These are phyloP conservation scores for Ypsolopha sequella DNA, from an alignment of 2,888 invertebrate genomes.

Conservation along the genomic window DNA sequence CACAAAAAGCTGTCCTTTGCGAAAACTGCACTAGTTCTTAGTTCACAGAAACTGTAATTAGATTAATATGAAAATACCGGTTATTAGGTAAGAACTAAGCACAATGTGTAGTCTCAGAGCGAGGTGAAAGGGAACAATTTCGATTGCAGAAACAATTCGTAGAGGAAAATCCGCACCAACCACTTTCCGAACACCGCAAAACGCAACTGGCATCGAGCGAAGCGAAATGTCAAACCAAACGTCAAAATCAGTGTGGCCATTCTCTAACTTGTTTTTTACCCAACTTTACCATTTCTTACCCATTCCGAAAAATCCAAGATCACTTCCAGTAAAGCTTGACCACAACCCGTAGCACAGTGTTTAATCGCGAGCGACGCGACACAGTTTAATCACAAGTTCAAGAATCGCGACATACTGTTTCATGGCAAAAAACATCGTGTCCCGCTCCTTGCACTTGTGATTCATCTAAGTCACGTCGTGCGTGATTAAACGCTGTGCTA, in stretches of 20 bases:
- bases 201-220: conserved; percentile 34
- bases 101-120: neutral
- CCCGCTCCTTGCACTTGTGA: too few species aligned
- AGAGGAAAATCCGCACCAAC: conserved; percentile 4
- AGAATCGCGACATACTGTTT: too few species aligned
- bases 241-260: neutral
- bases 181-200: conserved; percentile 38
- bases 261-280: neutral
- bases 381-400: too few species aligned
- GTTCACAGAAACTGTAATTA: neutral
- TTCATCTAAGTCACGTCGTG: too few species aligned
- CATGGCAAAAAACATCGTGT: too few species aligned
- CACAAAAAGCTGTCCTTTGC: conserved; percentile 36
- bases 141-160: neutral
- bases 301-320: neutral
- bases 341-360: too few species aligned
- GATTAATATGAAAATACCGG: neutral
- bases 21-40: conserved; percentile 30
- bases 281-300: neutral
- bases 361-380: too few species aligned
- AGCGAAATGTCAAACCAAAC: neutral
- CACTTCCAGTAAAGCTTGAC: too few species aligned
- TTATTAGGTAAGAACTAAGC: neutral
- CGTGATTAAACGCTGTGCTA: too few species aligned
- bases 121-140: neutral